Evolutionary conservation across 1,140 invertebrate genomes (phyloP).

Genomic region (Pogonognathellus flavescens): DNA sequence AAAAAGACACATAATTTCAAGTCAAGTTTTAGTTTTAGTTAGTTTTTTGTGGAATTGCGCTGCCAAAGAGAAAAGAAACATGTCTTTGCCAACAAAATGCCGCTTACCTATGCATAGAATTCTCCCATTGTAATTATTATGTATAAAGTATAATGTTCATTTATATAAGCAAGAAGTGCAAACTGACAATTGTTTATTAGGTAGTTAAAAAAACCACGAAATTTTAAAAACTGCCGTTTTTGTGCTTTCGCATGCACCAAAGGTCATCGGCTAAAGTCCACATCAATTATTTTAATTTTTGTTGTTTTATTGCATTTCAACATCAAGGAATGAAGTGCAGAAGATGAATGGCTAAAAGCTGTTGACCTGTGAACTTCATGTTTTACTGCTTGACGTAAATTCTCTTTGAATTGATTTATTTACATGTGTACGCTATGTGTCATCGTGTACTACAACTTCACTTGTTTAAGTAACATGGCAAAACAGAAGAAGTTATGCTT

Average conservation of each 20-base stretch:
- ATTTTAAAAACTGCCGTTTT: background rate
- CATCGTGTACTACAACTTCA: background rate
- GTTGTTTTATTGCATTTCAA: background rate
- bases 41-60: too few species aligned
- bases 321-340: conserved; percentile 1
- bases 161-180: too few species aligned
- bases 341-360: conserved; percentile 11
- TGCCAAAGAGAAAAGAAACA: too few species aligned
- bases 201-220: too few species aligned
- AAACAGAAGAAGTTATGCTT: background rate
- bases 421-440: conserved; percentile 12
- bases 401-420: conserved; percentile 13
- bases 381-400: conserved; percentile 24
- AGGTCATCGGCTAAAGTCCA: conserved; percentile 1
- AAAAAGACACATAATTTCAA: too few species aligned
- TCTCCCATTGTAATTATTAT: too few species aligned
- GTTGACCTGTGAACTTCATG: conserved; percentile 18
- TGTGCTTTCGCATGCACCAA: background rate
- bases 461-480: background rate
- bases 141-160: too few species aligned
- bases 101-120: too few species aligned
- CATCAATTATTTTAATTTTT: conserved; percentile 18
- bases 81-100: too few species aligned
- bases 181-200: too few species aligned
- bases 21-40: too few species aligned